Conservation (phyloP, 2,888 invertebrate genomes). For the Argyresthia albistria region DNA sequence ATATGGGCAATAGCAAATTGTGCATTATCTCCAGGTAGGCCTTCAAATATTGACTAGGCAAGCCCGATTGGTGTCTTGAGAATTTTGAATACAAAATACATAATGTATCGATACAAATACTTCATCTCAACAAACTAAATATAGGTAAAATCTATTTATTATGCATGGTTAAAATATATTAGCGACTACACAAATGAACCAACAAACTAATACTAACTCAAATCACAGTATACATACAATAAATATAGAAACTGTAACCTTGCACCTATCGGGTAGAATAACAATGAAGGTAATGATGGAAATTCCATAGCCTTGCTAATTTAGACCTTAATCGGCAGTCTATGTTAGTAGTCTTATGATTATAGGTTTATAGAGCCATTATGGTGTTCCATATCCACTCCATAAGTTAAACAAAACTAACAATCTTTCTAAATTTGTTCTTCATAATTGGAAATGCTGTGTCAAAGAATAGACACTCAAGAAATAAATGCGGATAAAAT, state of each 20-base stretch:
- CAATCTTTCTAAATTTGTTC: too few species aligned
- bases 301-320: too few species aligned
- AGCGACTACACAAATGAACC: conserved; percentile 31
- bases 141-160: conserved; percentile 11
- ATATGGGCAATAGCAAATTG: conserved; percentile 28
- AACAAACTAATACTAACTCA: conserved; percentile 33
- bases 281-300: too few species aligned
- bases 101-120: not conserved
- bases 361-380: too few species aligned
- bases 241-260: not conserved
- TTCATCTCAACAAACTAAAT: not conserved
- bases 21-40: conserved; percentile 47
- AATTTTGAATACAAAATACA: conserved; percentile 2
- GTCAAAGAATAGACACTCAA: too few species aligned
- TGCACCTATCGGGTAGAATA: too few species aligned
- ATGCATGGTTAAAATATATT: conserved; percentile 27
- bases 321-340: too few species aligned
- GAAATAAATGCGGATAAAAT: too few species aligned
- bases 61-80: conserved; percentile 26
- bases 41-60: conserved; percentile 62
- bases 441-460: too few species aligned
- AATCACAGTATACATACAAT: conserved; percentile 55
- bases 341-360: too few species aligned
- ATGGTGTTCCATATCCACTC: too few species aligned
- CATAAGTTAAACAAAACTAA: conserved; percentile 1